Evolutionary conservation across 2,888 invertebrate genomes (phyloP).

Genomic region (Steromphala cineraria): DNA sequence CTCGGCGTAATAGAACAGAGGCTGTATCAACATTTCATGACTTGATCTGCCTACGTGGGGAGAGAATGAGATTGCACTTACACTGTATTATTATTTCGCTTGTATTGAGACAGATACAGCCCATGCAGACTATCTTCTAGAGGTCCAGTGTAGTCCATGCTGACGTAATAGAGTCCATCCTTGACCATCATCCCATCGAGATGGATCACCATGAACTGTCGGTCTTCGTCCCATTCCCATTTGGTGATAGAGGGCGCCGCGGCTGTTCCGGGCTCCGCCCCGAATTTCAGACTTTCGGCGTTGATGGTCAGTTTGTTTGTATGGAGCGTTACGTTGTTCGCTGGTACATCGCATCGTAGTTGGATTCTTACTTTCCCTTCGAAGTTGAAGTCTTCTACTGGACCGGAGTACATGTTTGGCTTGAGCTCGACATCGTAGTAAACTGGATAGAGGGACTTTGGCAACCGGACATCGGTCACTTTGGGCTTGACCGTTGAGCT

Average conservation of each 20-base stretch:
- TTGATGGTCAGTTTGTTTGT: conserved; percentile 50
- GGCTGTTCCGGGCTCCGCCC: conserved; percentile 22
- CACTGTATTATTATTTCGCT: conserved; percentile 50
- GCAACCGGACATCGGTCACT: conserved; percentile 58
- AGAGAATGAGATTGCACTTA: no score
- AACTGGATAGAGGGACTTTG: conserved; percentile 50
- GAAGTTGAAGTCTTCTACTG: conserved; percentile 58
- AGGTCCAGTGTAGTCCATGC: conserved; percentile 83
- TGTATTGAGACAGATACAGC: conserved; percentile 58
- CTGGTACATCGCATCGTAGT: conserved; percentile 40
- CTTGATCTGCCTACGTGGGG: no score
- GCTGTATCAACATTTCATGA: no score
- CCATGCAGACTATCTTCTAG: conserved; percentile 77
- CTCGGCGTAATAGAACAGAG: no score
- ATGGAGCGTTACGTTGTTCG: conserved; percentile 58
- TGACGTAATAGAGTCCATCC: conserved; percentile 79
- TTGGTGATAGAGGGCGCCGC: conserved; percentile 32
- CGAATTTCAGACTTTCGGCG: conserved; percentile 34
- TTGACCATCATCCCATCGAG: conserved; percentile 79
- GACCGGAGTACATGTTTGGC: conserved; percentile 60
- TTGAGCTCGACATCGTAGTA: conserved; percentile 59
- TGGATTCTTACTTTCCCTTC: conserved; percentile 54
- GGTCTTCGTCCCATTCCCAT: conserved; percentile 48
- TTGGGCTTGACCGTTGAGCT: neutral
- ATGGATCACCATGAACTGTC: conserved; percentile 77